phyloP scores from a whole-genome alignment of 2,888 invertebrate genomes.

The Eumerus sabulonum region DNA sequence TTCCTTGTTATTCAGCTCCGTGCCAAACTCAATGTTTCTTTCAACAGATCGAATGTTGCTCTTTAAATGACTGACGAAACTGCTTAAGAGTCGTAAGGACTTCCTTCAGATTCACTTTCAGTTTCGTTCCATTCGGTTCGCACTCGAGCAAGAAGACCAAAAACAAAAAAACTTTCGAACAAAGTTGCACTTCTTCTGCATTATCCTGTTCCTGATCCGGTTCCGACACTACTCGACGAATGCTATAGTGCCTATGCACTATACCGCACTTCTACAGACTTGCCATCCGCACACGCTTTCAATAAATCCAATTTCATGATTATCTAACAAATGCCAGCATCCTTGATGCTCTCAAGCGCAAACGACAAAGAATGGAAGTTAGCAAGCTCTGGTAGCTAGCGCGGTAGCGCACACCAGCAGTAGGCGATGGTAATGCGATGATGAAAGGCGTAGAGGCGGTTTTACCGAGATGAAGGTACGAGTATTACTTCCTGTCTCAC shows the following conservation, averaged over 20 bases:
- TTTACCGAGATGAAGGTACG: too few relatives aligned
- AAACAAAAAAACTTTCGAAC: constrained; percentile 28
- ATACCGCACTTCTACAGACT: constrained; percentile 20
- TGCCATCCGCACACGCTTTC: constrained; percentile 65
- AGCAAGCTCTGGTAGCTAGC: constrained; percentile 46
- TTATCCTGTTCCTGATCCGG: constrained; percentile 25
- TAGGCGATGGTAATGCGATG: neutral
- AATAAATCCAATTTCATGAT: constrained; percentile 66
- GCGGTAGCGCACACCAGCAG: neutral
- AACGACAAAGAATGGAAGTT: constrained; percentile 61
- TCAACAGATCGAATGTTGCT: constrained; percentile 53
- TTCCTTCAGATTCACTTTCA: constrained; percentile 35
- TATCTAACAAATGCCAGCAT: constrained; percentile 64
- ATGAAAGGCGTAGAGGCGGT: too few relatives aligned
- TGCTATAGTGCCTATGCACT: neutral
- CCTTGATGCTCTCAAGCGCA: constrained; percentile 60
- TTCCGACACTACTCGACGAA: neutral
- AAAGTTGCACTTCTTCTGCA: constrained; percentile 36
- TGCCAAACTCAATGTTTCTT: constrained; percentile 11
- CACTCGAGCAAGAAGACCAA: neutral
- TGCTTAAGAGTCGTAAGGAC: constrained; percentile 6
- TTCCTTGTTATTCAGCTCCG: too few relatives aligned
- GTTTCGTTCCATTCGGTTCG: constrained; percentile 2
- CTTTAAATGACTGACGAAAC: constrained; percentile 57
- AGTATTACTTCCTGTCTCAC: too few relatives aligned